These are phyloP conservation scores for Seira musarum DNA, from an alignment of 2,888 invertebrate species.

Conservation along the genomic window DNA sequence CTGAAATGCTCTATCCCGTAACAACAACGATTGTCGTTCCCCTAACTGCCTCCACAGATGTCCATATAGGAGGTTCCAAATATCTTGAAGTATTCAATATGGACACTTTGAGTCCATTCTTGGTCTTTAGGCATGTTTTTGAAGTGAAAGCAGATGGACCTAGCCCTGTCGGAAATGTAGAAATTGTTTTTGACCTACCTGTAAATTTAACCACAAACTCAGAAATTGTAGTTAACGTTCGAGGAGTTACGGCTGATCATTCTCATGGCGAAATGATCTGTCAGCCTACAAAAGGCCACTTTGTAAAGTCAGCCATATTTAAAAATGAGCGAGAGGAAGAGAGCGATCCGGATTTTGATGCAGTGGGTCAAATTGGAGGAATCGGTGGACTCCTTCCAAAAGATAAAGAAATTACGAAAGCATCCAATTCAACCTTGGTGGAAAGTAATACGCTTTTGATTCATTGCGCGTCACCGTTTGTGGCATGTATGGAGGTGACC, in stretches of 20 bases:
- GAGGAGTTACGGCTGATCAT: neutral
- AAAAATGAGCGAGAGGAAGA: neutral
- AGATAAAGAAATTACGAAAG: constrained; percentile 14
- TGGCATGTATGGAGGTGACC: constrained; percentile 35
- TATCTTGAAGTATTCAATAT: constrained; percentile 25
- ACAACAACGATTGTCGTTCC: constrained; percentile 1
- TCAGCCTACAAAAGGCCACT: constrained; percentile 30
- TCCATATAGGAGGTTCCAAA: constrained; percentile 11
- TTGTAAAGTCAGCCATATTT: neutral
- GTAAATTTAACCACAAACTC: constrained; percentile 38
- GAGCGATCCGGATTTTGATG: constrained; percentile 22
- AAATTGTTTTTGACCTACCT: constrained; percentile 51
- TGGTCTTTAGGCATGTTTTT: constrained; percentile 21
- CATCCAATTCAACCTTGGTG: constrained; percentile 13
- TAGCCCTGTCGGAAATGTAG: constrained; percentile 34
- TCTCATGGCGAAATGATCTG: neutral
- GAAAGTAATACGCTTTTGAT: constrained; percentile 27
- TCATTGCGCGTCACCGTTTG: constrained; percentile 39
- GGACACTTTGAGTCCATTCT: neutral
- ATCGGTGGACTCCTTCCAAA: constrained; percentile 23
- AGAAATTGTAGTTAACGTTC: constrained; percentile 11
- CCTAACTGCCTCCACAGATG: constrained; percentile 29
- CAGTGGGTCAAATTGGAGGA: too few relatives aligned
- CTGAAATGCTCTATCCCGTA: constrained; percentile 28
- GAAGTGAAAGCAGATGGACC: constrained; percentile 52